A percentile compares a stretch with the other conserved stretches of the same genome.
These are phyloP conservation scores for Vulpes ferrilata DNA, from an alignment of 2,113 vertebrate species.

Conservation along the genomic window DNA sequence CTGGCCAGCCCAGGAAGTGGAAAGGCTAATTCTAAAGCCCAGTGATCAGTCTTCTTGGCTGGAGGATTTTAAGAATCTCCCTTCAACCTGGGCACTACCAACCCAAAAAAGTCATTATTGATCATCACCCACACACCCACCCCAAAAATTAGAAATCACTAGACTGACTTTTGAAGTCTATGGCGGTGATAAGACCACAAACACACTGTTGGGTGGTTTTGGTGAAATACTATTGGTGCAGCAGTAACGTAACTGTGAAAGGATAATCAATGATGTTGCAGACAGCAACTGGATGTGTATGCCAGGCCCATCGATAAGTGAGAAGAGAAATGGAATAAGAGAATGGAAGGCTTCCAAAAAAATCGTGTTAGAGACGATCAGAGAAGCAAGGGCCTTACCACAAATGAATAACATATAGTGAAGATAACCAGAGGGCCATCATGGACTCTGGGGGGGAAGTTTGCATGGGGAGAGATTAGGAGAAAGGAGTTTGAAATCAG, in stretches of 20 bases:
- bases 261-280: background rate
- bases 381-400: background rate
- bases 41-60: background rate
- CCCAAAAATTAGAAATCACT: background rate
- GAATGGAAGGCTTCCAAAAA: background rate
- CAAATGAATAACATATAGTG: background rate
- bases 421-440: background rate
- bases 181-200: background rate
- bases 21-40: conserved; percentile 16
- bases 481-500: background rate
- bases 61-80: background rate
- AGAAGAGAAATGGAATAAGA: background rate
- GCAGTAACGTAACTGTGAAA: background rate
- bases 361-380: background rate
- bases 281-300: background rate
- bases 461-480: background rate
- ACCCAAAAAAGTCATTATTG: background rate
- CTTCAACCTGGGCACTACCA: background rate
- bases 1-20: background rate
- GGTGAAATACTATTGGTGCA: background rate
- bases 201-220: background rate
- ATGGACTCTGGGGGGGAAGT: background rate
- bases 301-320: background rate
- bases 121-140: background rate
- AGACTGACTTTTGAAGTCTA: background rate